A percentile compares a stretch with the other conserved stretches of the same genome.
Conservation (phyloP, 2,888 invertebrate species). For the Cabera pusaria region DNA sequence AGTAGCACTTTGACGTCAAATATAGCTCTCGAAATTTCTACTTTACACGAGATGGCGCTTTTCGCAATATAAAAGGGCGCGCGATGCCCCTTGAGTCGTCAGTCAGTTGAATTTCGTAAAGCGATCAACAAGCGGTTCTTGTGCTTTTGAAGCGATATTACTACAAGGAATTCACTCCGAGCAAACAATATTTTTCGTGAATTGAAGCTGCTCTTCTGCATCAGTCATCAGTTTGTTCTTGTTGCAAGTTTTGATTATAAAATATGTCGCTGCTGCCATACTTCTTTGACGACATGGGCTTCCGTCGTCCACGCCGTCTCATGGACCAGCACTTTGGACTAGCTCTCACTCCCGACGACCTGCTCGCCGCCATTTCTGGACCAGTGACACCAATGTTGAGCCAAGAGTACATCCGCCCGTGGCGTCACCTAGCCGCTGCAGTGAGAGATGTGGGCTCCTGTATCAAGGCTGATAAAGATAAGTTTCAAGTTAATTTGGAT, state of each 20-base stretch:
- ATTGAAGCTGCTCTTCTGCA: no score
- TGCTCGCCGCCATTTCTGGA: conserved; percentile 51
- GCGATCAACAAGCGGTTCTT: conserved; percentile 18
- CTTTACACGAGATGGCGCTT: conserved; percentile 20
- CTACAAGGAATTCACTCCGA: no score
- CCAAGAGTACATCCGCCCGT: conserved; percentile 67
- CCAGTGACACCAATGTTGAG: conserved; percentile 49
- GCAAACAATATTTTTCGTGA: no score
- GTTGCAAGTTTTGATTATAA: no score
- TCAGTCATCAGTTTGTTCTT: not conserved
- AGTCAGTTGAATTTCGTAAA: conserved; percentile 52
- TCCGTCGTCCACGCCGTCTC: conserved; percentile 68
- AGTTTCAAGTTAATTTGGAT: conserved; percentile 85
- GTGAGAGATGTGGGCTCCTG: conserved; percentile 79
- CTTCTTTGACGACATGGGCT: conserved; percentile 55
- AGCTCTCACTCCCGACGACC: conserved; percentile 75
- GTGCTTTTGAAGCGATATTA: conserved; percentile 2
- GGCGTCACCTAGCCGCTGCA: conserved; percentile 73
- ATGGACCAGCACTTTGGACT: conserved; percentile 82
- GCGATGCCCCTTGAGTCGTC: conserved; percentile 27
- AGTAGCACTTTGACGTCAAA: conserved; percentile 5
- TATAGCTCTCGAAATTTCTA: conserved; percentile 15
- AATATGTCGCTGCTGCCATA: conserved; percentile 79
- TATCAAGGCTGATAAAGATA: conserved; percentile 75
- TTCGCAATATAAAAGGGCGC: conserved; percentile 43